Evolutionary conservation across 2,888 invertebrate genomes (phyloP).

Genomic region (Pristionchus mayeri): DNA sequence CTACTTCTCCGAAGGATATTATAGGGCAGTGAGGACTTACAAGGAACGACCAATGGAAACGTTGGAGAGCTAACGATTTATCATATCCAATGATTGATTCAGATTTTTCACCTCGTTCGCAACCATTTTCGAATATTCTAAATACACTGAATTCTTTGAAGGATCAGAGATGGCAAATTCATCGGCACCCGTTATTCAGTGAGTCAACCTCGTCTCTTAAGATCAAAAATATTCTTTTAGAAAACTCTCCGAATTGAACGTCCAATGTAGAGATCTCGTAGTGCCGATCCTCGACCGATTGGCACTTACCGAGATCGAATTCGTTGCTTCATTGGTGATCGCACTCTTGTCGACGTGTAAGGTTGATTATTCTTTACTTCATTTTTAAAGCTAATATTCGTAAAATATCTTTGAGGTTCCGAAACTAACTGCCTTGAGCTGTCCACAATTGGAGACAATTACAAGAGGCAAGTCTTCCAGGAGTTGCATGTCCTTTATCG

Average conservation of each 20-base stretch:
- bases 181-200: background rate
- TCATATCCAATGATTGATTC: background rate
- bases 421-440: background rate
- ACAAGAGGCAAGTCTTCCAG: background rate
- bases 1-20: background rate
- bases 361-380: background rate
- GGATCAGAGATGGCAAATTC: background rate
- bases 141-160: background rate
- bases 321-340: conserved; percentile 7
- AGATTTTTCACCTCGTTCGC: background rate
- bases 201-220: background rate
- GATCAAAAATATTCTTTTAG: background rate
- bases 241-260: background rate
- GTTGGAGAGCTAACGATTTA: background rate
- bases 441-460: background rate
- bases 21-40: background rate
- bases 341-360: background rate
- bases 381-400: background rate
- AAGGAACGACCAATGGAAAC: background rate
- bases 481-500: conserved; percentile 42
- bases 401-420: background rate
- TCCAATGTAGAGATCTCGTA: background rate
- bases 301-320: conserved; percentile 1
- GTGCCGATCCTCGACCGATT: conserved; percentile 32
- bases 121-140: background rate